Conservation (phyloP, 1,140 invertebrate species). For the Drosophila nikananu region DNA sequence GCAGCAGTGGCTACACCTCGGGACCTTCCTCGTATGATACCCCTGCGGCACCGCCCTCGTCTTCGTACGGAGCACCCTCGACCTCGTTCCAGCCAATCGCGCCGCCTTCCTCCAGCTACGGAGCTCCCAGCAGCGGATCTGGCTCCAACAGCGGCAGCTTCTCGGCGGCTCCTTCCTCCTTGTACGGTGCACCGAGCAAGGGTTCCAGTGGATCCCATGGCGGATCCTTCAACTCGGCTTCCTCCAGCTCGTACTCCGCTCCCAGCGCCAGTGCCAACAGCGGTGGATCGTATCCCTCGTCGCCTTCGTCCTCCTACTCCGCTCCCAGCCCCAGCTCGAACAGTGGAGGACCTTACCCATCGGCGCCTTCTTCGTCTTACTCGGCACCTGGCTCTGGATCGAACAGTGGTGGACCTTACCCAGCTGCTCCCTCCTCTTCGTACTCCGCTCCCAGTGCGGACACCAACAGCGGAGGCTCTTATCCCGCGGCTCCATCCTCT, state of each 20-base stretch:
- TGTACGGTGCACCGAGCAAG: slow-evolving; percentile 56
- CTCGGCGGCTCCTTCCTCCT: slow-evolving; percentile 57
- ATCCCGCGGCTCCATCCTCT: slow-evolving; percentile 48
- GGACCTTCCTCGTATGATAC: slow-evolving; percentile 60
- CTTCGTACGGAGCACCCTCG: slow-evolving; percentile 85
- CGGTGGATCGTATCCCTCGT: slow-evolving; percentile 40
- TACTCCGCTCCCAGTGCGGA: slow-evolving; percentile 55
- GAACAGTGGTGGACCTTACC: slow-evolving; percentile 80
- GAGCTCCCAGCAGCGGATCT: slow-evolving; percentile 46
- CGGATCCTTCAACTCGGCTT: slow-evolving; percentile 50
- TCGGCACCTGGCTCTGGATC: slow-evolving; percentile 37
- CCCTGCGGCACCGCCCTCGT: slow-evolving; percentile 67
- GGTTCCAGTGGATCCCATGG: slow-evolving; percentile 29
- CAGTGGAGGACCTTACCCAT: slow-evolving; percentile 26
- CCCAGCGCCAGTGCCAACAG: slow-evolving; percentile 48
- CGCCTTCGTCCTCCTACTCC: slow-evolving; percentile 61
- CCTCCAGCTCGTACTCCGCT: slow-evolving; percentile 56
- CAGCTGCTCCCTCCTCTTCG: slow-evolving; percentile 73
- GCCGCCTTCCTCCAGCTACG: slow-evolving; percentile 45
- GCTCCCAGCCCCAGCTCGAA: slow-evolving; percentile 44
- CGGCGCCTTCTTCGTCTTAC: slow-evolving; percentile 47
- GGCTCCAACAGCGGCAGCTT: slow-evolving; percentile 44
- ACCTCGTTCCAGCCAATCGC: slow-evolving; percentile 74
- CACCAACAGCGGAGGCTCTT: slow-evolving; percentile 51
- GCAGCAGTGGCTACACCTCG: slow-evolving; percentile 71